Base-by-base conservation (phyloP, 1,140 invertebrate genomes). In the Trichonephila clavipes region DNA sequence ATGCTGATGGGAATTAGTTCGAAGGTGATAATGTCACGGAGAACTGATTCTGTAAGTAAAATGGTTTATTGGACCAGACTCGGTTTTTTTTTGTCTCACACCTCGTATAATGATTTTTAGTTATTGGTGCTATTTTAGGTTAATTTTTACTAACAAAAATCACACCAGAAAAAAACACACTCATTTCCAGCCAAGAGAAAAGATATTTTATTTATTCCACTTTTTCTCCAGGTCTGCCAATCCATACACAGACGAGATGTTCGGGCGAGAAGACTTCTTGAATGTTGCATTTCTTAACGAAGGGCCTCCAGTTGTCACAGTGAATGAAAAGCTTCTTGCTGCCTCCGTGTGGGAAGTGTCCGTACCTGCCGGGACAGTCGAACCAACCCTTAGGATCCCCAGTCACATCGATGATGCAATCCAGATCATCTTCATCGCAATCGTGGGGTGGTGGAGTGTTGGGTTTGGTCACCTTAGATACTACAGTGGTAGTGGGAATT, bases 181-280 rank as follows among this genome's bases (percentile, higher is more conserved):
- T 24, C 19, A 66, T 66, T 66, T 66, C 66, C n/a, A 2, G 10
- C 8, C 24, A 28, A 69, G 66, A 69, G 66, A 69, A 10, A 69
- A 24, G n/a, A 14, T 0, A 24, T 69, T 69, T 77, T 34, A 40
- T 18, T 77, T 77, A 34, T 77, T 77, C 72, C 12, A 77, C 1
- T 2, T 77, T 28, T 0, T 77, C 72, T 77, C 72, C 72, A 18
- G 82, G 51, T 10, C 77, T 77, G 19, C 51, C 88, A 8, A 89
- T 77, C 88, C 88, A 89, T 62, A 89, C 62, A 51, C 88, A 89
- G 16, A 89, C 88, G 7, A 89, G 51, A n/a, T 28, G n/a, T 51
- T 90, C 40, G 10, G 72, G 69, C 3, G 89, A 90, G 59, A 90
- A 90, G 1, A 19, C 18, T 21, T 44, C 40, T 64, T 82, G 40